phyloP scores from a whole-genome alignment of 1,140 invertebrate species.

The Pararge aegeria region DNA sequence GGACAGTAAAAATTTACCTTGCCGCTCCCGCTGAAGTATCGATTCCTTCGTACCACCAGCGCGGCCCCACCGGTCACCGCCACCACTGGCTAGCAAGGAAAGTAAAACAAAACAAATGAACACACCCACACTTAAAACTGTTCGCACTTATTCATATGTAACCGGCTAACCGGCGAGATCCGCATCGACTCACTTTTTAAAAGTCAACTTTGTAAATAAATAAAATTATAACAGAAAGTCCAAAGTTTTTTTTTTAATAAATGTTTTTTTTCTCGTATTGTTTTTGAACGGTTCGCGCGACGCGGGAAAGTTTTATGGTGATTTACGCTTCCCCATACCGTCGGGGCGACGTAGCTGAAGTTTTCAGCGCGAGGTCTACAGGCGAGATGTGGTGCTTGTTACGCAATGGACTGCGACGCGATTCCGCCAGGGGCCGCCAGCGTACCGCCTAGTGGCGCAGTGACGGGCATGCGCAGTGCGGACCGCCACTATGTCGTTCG shows the following conservation, averaged over 20 bases:
- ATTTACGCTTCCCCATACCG: conserved; percentile 60
- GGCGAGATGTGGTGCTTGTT: conserved; percentile 69
- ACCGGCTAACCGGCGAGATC: conserved; percentile 42
- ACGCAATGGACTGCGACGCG: conserved; percentile 71
- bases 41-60: conserved; percentile 67
- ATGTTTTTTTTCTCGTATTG: neutral
- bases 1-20: conserved; percentile 54
- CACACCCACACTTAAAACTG: conserved; percentile 55
- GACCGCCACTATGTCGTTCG: conserved; percentile 36
- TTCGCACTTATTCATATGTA: conserved; percentile 47
- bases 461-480: conserved; percentile 67
- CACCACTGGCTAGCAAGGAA: conserved; percentile 57
- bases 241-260: neutral
- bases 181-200: conserved; percentile 50
- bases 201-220: neutral
- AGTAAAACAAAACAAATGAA: conserved; percentile 68
- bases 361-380: conserved; percentile 62
- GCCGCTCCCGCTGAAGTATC: conserved; percentile 72
- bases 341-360: conserved; percentile 58
- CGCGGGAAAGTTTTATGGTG: conserved; percentile 68
- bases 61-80: conserved; percentile 50
- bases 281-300: conserved; percentile 28
- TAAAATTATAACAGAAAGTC: neutral
- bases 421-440: conserved; percentile 72
- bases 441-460: conserved; percentile 67